Conservation (phyloP, 2,113 vertebrate species). For the Hystrix brachyura region DNA sequence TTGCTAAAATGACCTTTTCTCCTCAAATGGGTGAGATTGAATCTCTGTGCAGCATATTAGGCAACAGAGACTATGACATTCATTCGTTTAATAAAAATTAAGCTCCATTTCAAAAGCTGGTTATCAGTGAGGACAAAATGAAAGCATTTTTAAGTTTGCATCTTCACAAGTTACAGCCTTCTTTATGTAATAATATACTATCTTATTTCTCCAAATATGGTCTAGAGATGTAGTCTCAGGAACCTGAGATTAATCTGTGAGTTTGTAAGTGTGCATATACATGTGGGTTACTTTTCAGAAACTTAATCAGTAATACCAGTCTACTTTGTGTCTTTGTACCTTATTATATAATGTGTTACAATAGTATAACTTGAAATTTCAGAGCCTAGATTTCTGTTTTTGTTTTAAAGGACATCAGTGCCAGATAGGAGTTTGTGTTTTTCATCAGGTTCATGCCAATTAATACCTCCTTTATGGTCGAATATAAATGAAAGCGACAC, state of each 20-base stretch:
- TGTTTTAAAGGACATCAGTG: neutral
- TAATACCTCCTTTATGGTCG: neutral
- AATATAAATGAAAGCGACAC: conserved; percentile 31
- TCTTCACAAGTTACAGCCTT: neutral
- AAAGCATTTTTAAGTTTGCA: neutral
- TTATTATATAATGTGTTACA: neutral
- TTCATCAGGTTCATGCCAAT: neutral
- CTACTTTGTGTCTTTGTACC: neutral
- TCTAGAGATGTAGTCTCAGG: neutral
- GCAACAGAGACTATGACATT: neutral
- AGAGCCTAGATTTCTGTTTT: neutral
- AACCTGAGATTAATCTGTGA: neutral
- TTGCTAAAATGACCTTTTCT: neutral
- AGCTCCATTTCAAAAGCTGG: neutral
- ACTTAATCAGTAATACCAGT: neutral
- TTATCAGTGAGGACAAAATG: neutral
- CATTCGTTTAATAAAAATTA: neutral
- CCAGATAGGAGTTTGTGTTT: neutral
- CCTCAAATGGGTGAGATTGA: neutral
- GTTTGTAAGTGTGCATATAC: neutral
- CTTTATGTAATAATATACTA: neutral
- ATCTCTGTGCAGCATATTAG: conserved; percentile 1
- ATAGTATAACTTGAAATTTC: conserved; percentile 41
- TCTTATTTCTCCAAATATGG: neutral
- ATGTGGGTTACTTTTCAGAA: neutral